A percentile compares a stretch with the other conserved stretches of the same genome.
phyloP scores from a whole-genome alignment of 2,797 vertebrate genomes.

The Lagodon rhomboides region DNA sequence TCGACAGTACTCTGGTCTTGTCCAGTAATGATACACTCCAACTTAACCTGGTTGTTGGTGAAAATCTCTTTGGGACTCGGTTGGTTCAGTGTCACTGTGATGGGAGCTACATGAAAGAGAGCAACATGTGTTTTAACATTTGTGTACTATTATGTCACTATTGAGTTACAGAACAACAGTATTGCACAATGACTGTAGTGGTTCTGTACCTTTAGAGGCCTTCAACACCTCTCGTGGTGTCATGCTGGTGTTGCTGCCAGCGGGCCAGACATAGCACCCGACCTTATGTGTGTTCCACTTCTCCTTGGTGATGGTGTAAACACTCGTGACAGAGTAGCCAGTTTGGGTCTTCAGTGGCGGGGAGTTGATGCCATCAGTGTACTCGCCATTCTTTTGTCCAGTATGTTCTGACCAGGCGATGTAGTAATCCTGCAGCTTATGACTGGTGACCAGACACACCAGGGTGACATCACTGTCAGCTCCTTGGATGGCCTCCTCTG shows the following conservation, averaged over 20 bases:
- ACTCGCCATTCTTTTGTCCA: rapidly evolving
- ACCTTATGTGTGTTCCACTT: background rate
- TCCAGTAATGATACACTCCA: slow-evolving; percentile 27
- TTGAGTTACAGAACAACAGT: too few relatives aligned
- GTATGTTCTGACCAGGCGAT: background rate
- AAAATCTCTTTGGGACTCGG: slow-evolving; percentile 6
- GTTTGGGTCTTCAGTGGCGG: background rate
- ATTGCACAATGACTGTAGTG: background rate
- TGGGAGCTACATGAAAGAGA: background rate
- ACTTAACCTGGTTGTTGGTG: background rate
- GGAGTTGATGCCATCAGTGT: background rate
- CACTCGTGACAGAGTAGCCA: slow-evolving; percentile 10
- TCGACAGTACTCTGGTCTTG: rapidly evolving
- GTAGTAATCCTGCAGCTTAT: slow-evolving; percentile 8
- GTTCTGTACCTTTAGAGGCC: slow-evolving; percentile 17
- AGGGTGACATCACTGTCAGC: slow-evolving; percentile 15
- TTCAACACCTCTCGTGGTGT: rapidly evolving
- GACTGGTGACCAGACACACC: slow-evolving; percentile 48
- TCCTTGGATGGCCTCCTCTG: background rate
- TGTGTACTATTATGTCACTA: background rate
- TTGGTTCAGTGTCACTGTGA: slow-evolving; percentile 6
- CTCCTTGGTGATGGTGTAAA: slow-evolving; percentile 19
- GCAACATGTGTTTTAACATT: background rate
- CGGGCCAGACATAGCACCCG: background rate
- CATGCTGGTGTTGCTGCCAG: rapidly evolving